Conservation (phyloP, 2,888 invertebrate species). For the Agonopterix heracliana region DNA sequence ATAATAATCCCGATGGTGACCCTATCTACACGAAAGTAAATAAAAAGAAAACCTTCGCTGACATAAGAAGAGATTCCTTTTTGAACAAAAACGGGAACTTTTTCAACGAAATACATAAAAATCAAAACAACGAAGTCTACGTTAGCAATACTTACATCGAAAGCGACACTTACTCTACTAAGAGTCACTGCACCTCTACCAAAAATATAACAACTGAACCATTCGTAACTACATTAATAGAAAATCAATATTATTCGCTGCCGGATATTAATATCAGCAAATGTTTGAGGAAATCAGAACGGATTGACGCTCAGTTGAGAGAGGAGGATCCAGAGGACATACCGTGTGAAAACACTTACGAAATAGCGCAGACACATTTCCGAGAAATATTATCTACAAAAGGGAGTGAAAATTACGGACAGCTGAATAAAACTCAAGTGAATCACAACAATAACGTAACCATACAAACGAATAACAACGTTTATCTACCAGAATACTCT, state of each 20-base stretch:
- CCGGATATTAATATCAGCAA: constrained; percentile 83
- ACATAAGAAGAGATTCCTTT: constrained; percentile 58
- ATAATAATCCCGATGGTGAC: constrained; percentile 46
- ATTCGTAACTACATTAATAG: constrained; percentile 70
- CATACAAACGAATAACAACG: constrained; percentile 32
- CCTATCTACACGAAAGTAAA: constrained; percentile 64
- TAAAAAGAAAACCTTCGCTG: constrained; percentile 75
- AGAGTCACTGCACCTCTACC: constrained; percentile 54
- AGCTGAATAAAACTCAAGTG: constrained; percentile 49
- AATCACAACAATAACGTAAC: constrained; percentile 29
- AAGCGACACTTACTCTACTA: constrained; percentile 54
- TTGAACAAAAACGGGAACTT: constrained; percentile 51
- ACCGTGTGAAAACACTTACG: constrained; percentile 62
- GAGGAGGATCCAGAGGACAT: constrained; percentile 65
- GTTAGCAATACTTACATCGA: constrained; percentile 60
- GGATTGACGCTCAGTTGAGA: constrained; percentile 82
- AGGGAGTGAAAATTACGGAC: constrained; percentile 55
- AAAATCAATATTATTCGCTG: constrained; percentile 83
- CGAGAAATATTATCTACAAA: constrained; percentile 54
- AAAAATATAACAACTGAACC: constrained; percentile 71
- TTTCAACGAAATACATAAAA: constrained; percentile 48
- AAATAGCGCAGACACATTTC: constrained; percentile 63
- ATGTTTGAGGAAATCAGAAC: constrained; percentile 81
- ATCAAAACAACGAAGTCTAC: constrained; percentile 52
- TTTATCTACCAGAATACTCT: constrained; percentile 45